Evolutionary conservation across 2,113 vertebrate genomes (phyloP).

Genomic region (Macroglossus sobrinus): DNA sequence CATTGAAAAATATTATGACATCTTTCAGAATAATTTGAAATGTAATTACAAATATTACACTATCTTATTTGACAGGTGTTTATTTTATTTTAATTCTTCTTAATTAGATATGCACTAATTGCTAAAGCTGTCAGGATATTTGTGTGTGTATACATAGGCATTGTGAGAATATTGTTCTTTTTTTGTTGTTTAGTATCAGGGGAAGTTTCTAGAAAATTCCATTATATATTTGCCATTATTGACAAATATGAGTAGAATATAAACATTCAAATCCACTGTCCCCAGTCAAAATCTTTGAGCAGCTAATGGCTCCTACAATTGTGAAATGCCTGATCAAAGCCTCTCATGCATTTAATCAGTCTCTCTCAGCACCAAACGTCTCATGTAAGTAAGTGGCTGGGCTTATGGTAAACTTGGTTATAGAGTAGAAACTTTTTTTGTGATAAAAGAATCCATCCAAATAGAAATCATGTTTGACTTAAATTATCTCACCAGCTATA

Average conservation of each 20-base stretch:
- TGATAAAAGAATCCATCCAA: not conserved
- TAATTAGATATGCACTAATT: not conserved
- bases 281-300: not conserved
- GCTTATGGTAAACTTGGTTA: not conserved
- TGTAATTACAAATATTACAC: not conserved
- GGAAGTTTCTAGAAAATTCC: not conserved
- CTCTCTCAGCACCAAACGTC: not conserved
- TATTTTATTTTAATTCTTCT: not conserved
- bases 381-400: not conserved
- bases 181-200: not conserved
- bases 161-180: not conserved
- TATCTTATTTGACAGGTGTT: not conserved
- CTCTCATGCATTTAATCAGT: rapidly evolving
- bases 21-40: not conserved
- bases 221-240: not conserved
- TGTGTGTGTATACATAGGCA: not conserved
- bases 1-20: slow-evolving; percentile 1
- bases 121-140: not conserved
- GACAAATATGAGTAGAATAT: not conserved
- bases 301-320: no score
- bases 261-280: not conserved
- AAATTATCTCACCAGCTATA: not conserved
- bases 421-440: not conserved
- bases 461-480: not conserved
- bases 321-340: not conserved